Conservation (phyloP, 37 sponge, comb jelly and placozoan species). For the Lycopodina hypogea region DNA sequence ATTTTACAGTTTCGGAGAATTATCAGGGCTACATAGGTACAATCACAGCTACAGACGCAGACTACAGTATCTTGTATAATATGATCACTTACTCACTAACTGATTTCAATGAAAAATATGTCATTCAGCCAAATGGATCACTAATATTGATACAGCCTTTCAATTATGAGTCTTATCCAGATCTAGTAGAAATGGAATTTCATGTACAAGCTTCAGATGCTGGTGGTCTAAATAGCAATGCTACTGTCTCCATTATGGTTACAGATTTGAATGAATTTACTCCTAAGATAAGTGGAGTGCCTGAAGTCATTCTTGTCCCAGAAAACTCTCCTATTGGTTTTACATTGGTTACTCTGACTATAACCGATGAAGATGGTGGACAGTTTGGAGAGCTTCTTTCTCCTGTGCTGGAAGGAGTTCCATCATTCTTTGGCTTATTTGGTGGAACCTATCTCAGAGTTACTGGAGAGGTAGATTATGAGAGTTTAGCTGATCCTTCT, state of each 20-base stretch:
- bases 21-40: background rate
- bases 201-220: conserved; percentile 40
- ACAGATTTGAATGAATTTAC: conserved; percentile 43
- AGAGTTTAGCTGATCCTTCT: background rate
- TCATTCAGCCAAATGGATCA: conserved; percentile 25
- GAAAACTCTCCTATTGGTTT: conserved; percentile 46
- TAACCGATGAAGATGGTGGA: conserved; percentile 62
- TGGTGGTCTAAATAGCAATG: conserved; percentile 29
- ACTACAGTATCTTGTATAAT: conserved; percentile 15
- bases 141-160: conserved; percentile 18
- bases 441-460: conserved; percentile 1
- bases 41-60: conserved; percentile 36
- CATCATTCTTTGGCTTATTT: background rate
- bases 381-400: conserved; percentile 11
- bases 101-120: background rate
- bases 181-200: conserved; percentile 1
- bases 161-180: conserved; percentile 42
- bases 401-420: background rate
- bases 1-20: conserved; percentile 33
- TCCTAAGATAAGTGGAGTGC: conserved; percentile 14
- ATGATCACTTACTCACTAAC: conserved; percentile 22
- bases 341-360: conserved; percentile 17
- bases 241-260: conserved; percentile 17
- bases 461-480: conserved; percentile 26
- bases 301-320: conserved; percentile 29